Evolutionary conservation across 2,888 invertebrate species (phyloP).

Genomic region (Drosophila parthenogenetica): DNA sequence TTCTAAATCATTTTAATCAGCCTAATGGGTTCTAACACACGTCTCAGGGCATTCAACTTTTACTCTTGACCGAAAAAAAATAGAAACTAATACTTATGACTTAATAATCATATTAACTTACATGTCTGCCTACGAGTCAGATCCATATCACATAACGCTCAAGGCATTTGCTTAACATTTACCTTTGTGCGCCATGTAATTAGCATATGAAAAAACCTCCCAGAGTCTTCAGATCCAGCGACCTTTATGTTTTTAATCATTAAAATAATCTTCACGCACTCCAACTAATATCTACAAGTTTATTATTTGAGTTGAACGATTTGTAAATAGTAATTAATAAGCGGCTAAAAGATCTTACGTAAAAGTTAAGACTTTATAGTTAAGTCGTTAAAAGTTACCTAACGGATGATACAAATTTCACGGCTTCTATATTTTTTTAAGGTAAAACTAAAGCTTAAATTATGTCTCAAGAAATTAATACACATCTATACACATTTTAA

Average conservation of each 20-base stretch:
- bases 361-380: neutral
- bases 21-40: constrained; percentile 42
- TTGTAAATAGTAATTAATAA: constrained; percentile 4
- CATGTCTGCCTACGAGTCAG: neutral
- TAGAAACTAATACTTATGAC: neutral
- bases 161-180: constrained; percentile 40
- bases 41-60: constrained; percentile 72
- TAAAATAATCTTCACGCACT: constrained; percentile 54
- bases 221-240: constrained; percentile 16
- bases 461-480: too few species aligned
- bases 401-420: too few species aligned
- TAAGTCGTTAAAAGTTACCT: neutral
- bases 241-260: constrained; percentile 66
- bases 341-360: neutral
- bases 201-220: constrained; percentile 57
- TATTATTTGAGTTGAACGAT: constrained; percentile 6
- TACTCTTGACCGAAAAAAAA: constrained; percentile 30
- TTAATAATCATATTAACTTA: constrained; percentile 42
- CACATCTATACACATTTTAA: too few species aligned
- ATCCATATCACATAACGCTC: constrained; percentile 34
- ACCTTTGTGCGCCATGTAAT: constrained; percentile 35
- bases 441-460: too few species aligned
- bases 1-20: constrained; percentile 66
- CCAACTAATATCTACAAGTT: constrained; percentile 19
- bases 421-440: too few species aligned